Base-by-base conservation (phyloP, 2,797 vertebrate genomes). In the Malurus splendens region DNA sequence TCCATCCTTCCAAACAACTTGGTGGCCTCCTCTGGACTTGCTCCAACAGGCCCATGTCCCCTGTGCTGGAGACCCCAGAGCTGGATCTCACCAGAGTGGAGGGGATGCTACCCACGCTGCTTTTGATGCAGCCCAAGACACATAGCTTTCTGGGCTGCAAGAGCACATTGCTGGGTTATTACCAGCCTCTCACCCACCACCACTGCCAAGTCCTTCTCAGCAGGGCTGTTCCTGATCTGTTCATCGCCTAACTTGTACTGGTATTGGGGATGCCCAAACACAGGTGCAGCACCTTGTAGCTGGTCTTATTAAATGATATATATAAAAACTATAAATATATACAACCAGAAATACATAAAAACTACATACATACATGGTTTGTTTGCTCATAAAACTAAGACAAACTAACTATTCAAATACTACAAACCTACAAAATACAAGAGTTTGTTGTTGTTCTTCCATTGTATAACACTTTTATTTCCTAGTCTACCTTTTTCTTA, bases 81-180 rank as follows among this genome's bases (percentile, higher is more conserved):
- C 13, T 41, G 10, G 19, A 48, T 47, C 24, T 72, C 4, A 0
- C 30, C 13, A 20, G 8, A 32, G 24, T 6, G 16, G 25, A 55
- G 13, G 3, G 16, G 4, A 4, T 41, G 42, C 36, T 55, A 50
- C 30, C 50, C 20, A 11, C 1, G 0, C 20, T 48, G 25, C 4
- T 72, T 72, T 64, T 64, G 24, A 55, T 55, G 39, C 14, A 48
- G 59, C 30, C 30, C 25, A 64, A 25, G 51, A 64, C 14, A 30
- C 12, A 3, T 47, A 44, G n/a, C 51, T 56, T 42, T 56, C 68
- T 50, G 59, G 22, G 36, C 42, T 73, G n/a, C 22, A 50, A 56
- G 20, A 36, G 10, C 30, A 36, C 19, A 2, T 25, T 72, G 36
- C 51, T 56, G 25, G 9, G 18, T 30, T 3, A 1, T 25, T 14